A percentile compares a stretch with the other conserved stretches of the same genome.
Evolutionary conservation across 2,888 invertebrate species (phyloP).

Genomic region (Cinara cedri): DNA sequence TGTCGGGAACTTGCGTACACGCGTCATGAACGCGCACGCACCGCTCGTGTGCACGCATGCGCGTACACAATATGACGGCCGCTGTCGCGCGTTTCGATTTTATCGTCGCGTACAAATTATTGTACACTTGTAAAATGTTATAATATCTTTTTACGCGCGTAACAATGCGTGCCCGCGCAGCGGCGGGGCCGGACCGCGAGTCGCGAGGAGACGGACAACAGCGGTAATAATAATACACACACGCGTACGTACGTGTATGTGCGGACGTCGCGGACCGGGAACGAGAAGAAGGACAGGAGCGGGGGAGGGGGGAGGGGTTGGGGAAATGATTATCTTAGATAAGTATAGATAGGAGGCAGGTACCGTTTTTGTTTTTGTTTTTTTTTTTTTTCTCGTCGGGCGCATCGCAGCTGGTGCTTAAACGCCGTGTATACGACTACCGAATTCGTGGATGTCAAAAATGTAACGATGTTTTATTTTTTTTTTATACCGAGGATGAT

Average conservation of each 20-base stretch:
- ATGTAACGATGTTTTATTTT: background rate
- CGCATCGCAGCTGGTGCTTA: background rate
- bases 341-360: too few species aligned
- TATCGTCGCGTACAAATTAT: slow-evolving; percentile 3
- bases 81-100: slow-evolving; percentile 36
- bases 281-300: too few species aligned
- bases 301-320: too few species aligned
- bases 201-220: background rate
- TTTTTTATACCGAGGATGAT: slow-evolving; percentile 12
- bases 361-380: too few species aligned
- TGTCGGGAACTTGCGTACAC: too few species aligned
- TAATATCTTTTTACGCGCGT: too few species aligned
- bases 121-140: too few species aligned
- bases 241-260: background rate
- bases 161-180: slow-evolving; percentile 25
- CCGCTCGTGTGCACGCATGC: too few species aligned
- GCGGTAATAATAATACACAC: too few species aligned
- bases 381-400: background rate
- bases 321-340: slow-evolving; percentile 14
- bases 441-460: slow-evolving; percentile 43
- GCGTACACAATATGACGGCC: background rate
- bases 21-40: too few species aligned
- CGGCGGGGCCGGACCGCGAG: background rate
- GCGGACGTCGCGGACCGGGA: too few species aligned
- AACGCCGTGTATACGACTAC: slow-evolving; percentile 23